Conservation (phyloP, 1,140 invertebrate genomes). For the Tachypleus tridentatus region DNA sequence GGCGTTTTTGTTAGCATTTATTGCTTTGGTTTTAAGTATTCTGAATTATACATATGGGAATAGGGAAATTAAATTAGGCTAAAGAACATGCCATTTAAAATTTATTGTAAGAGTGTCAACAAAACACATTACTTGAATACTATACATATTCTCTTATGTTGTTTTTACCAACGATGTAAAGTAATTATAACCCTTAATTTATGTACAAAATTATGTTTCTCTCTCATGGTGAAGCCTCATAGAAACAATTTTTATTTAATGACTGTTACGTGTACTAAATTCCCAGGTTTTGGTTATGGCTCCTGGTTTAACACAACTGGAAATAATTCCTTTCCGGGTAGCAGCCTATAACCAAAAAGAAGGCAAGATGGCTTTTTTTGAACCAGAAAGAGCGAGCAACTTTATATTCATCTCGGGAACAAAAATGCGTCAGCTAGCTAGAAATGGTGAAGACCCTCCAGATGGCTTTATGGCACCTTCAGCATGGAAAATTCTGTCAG, state of each 20-base stretch:
- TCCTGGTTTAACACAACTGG: constrained; percentile 70
- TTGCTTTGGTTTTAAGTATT: too few relatives aligned
- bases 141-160: too few relatives aligned
- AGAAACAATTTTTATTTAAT: too few relatives aligned
- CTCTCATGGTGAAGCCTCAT: too few relatives aligned
- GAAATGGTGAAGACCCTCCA: constrained; percentile 15
- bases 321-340: constrained; percentile 95
- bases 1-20: too few relatives aligned
- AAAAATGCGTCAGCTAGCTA: constrained; percentile 60
- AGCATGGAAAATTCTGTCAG: constrained; percentile 80
- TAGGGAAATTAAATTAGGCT: too few relatives aligned
- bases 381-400: constrained; percentile 64
- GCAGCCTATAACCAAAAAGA: constrained; percentile 84
- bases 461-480: constrained; percentile 90
- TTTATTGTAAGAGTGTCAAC: too few relatives aligned
- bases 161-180: too few relatives aligned
- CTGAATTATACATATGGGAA: too few relatives aligned
- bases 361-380: constrained; percentile 86
- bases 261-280: not conserved
- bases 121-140: too few relatives aligned
- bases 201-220: too few relatives aligned
- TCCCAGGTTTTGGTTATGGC: constrained; percentile 65
- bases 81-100: too few relatives aligned
- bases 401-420: constrained; percentile 98
- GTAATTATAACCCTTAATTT: constrained; percentile 5